A percentile compares a stretch with the other conserved stretches of the same genome.
These are phyloP conservation scores for Ambastaia sidthimunki DNA, from an alignment of 2,797 vertebrate genomes.

Conservation along the genomic window DNA sequence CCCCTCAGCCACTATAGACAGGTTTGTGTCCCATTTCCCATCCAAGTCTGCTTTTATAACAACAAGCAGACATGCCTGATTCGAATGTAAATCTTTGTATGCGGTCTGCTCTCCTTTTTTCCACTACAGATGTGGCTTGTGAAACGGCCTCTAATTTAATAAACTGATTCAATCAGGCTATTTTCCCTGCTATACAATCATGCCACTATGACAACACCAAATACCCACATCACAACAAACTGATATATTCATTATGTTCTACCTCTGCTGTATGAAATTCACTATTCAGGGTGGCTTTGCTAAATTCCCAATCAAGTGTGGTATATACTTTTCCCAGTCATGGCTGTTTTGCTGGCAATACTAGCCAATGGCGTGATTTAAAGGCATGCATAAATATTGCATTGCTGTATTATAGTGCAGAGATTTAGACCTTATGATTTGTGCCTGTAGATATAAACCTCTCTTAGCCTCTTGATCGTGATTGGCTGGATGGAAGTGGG, in stretches of 20 bases:
- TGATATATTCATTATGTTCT: slow-evolving; percentile 19
- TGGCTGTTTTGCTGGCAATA: neutral
- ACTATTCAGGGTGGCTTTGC: neutral
- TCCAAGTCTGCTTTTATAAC: slow-evolving; percentile 7
- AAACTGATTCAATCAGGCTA: slow-evolving; percentile 16
- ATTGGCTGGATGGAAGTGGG: slow-evolving; percentile 33
- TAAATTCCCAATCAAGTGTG: slow-evolving; percentile 12
- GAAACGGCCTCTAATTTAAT: slow-evolving; percentile 29
- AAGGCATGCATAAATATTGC: slow-evolving; percentile 15
- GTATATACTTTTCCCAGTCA: neutral
- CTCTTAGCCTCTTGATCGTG: slow-evolving; percentile 37
- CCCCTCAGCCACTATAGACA: slow-evolving; percentile 33
- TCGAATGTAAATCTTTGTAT: slow-evolving; percentile 29
- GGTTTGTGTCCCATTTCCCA: slow-evolving; percentile 21
- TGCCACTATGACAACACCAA: slow-evolving; percentile 11
- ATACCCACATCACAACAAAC: slow-evolving; percentile 14
- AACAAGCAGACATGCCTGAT: slow-evolving; percentile 19
- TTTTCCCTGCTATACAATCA: slow-evolving; percentile 10
- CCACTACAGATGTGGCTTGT: slow-evolving; percentile 23
- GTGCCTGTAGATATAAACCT: slow-evolving; percentile 36
- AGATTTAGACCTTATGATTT: slow-evolving; percentile 42
- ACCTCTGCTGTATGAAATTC: neutral
- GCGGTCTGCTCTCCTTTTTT: neutral
- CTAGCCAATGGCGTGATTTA: slow-evolving; percentile 35
- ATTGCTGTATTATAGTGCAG: slow-evolving; percentile 13